Evolutionary conservation across 2,888 invertebrate genomes (phyloP), one percentile per base, ranked within the genome.

Genomic region (Hemithea aestivaria): DNA sequence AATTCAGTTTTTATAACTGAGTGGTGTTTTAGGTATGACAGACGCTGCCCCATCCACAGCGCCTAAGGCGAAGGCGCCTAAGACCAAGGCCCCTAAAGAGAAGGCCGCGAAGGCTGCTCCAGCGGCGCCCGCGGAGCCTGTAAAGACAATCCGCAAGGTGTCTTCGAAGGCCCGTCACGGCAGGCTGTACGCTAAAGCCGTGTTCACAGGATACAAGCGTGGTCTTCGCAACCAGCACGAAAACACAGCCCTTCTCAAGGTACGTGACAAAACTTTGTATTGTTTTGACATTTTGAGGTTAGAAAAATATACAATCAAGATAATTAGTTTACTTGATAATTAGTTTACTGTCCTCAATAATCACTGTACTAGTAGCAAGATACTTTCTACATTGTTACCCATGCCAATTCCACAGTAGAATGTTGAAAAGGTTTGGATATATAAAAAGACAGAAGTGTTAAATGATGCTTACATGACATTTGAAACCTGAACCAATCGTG

Each of bases 201-300:
- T 98, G 35, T 99, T 99, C 88, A 96, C 97, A 56, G 95, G 95
- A 58, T 95, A 94, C 87, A 98, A 97, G 82, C 93, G 99, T 62
- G 98, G 99, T 51, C 91, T 97, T 48, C 93, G 99, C 56, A 99
- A 98, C 80, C 99, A 99, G 83, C 96, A 97, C 68, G 99, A 99
- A 87, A 96, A 96, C 87, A 98, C 98, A 41, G 95, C 99, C 10
- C 91, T 99, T 10, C 87, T 99, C 46, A 97, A 96, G 89, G 93
- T 90, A 53, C 10, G 27, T 33, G 31, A 11, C 12, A 8, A 37
- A 12, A 16, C 5, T 4, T 16, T 16, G 16, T 37, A 7, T 29
- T 27, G 30, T n/a, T 3, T 26, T 5, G 7, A 21, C 6, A 7
- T 7, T 39, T 48, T 39, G 28, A 53, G 43, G 40, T 49, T 49